Evolutionary conservation across 92 coral and sea anemone genomes (phyloP).

Genomic region (Phymanthus crucifer): DNA sequence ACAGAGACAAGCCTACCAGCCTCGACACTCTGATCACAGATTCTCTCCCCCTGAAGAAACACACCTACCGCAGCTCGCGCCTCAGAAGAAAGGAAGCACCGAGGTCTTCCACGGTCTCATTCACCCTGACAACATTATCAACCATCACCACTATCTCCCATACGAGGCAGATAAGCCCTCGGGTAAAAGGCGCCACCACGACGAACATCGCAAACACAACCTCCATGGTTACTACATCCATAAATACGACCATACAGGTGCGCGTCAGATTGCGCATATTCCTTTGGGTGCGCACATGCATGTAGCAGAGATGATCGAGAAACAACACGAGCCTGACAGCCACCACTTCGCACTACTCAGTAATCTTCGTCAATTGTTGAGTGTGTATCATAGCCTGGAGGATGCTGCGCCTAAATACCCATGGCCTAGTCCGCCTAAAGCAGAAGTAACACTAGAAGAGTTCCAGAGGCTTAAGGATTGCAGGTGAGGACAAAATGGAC

Average conservation of each 20-base stretch:
- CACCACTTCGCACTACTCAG: slow-evolving; percentile 46
- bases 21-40: neutral
- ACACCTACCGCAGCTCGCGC: slow-evolving; percentile 20
- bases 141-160: slow-evolving; percentile 85
- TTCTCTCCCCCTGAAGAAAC: slow-evolving; percentile 15
- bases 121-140: slow-evolving; percentile 79
- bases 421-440: slow-evolving; percentile 71
- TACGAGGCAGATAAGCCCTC: slow-evolving; percentile 61
- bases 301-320: slow-evolving; percentile 30
- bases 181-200: slow-evolving; percentile 36
- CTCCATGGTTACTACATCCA: slow-evolving; percentile 47
- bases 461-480: slow-evolving; percentile 69
- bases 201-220: slow-evolving; percentile 42
- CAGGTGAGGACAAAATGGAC: slow-evolving; percentile 37
- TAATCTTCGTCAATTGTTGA: slow-evolving; percentile 60
- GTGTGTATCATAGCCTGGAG: slow-evolving; percentile 75
- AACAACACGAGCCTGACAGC: slow-evolving; percentile 41
- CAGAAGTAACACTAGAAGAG: slow-evolving; percentile 65
- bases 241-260: slow-evolving; percentile 38
- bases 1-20: neutral
- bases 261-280: slow-evolving; percentile 34
- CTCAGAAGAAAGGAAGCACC: neutral
- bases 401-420: slow-evolving; percentile 67
- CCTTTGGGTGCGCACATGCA: slow-evolving; percentile 22
- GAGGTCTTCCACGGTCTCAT: slow-evolving; percentile 60